Evolutionary conservation across 2,888 invertebrate genomes (phyloP), one percentile per base, ranked within the genome.

Genomic region (Drosophila percnosoma): DNA sequence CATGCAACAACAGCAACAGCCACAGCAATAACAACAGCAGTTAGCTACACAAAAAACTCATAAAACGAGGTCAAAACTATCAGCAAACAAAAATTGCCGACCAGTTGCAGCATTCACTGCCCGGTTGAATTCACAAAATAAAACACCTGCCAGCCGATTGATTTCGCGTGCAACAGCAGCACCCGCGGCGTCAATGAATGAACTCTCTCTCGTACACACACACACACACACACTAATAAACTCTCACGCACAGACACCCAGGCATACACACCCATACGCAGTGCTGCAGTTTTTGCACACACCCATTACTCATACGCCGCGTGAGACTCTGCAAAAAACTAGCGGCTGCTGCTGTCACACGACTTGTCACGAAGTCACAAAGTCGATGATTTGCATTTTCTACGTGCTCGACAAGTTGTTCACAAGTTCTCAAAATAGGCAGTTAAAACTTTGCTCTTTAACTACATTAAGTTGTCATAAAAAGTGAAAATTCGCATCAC

Each of bases 41-140:
- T 49, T 24, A 62, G 53, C 67, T 48, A 67, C 55, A 45, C 24
- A 45, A 60, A 54, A 55, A 48, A 40, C 40, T 31, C 61, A 72
- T 62, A 72, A 83, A 86, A 87, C 89, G 76, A 85, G 85, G 85
- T 88, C 88, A 85, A 85, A 85, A 85, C 85, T 85, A 85, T 87
- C 86, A 73, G 83, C 80, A 86, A 85, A 83, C 82, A 87, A 77
- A 83, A 83, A 86, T 78, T 78, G 71, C 59, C 74, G 63, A 64
- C 75, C 75, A 79, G 75, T 78, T 73, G 76, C 62, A 24, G 64
- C 45, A 45, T 42, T 54, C 65, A 67, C 55, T 66, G 70, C 60
- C 67, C 64, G 65, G 71, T 68, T 71, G 69, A 75, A 76, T 76
- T 65, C 83, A 83, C 78, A 78, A 89, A 80, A 85, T 82, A 83